A percentile compares a stretch with the other conserved stretches of the same genome.
Evolutionary conservation across 2,797 vertebrate genomes (phyloP).

Genomic region (Coregonus suidteri): DNA sequence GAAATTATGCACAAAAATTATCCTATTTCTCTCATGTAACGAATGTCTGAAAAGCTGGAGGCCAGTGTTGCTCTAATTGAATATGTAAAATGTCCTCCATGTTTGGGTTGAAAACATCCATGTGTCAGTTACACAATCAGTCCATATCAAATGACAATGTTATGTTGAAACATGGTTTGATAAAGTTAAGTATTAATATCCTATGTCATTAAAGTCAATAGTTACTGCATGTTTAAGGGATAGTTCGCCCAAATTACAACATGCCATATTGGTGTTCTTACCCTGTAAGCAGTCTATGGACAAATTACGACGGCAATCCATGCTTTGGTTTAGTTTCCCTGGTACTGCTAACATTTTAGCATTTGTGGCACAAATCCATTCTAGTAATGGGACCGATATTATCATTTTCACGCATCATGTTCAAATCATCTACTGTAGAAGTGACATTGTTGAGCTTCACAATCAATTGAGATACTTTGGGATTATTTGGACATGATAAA

Average conservation of each 20-base stretch:
- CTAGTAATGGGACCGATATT: no score
- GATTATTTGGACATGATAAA: no score
- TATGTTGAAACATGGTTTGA: slow-evolving; percentile 3
- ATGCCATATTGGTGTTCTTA: no score
- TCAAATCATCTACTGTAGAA: neutral
- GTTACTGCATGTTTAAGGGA: neutral
- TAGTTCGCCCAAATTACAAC: no score
- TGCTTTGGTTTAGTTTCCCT: no score
- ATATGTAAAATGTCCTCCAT: slow-evolving; percentile 30
- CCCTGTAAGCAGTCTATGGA: no score
- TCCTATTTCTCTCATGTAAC: slow-evolving; percentile 28
- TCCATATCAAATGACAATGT: slow-evolving; percentile 15
- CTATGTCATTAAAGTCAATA: neutral
- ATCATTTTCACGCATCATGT: neutral
- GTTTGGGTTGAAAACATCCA: slow-evolving; percentile 15
- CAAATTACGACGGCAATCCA: no score
- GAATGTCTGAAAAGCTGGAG: slow-evolving; percentile 31
- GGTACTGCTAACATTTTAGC: no score
- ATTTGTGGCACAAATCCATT: no score
- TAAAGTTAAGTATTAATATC: neutral
- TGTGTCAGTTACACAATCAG: neutral
- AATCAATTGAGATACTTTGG: no score
- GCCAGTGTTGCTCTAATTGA: slow-evolving; percentile 20
- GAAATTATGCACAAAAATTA: slow-evolving; percentile 16
- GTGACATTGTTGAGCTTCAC: neutral